Conservation (phyloP, 2,113 vertebrate species). For the Podarcis muralis region DNA sequence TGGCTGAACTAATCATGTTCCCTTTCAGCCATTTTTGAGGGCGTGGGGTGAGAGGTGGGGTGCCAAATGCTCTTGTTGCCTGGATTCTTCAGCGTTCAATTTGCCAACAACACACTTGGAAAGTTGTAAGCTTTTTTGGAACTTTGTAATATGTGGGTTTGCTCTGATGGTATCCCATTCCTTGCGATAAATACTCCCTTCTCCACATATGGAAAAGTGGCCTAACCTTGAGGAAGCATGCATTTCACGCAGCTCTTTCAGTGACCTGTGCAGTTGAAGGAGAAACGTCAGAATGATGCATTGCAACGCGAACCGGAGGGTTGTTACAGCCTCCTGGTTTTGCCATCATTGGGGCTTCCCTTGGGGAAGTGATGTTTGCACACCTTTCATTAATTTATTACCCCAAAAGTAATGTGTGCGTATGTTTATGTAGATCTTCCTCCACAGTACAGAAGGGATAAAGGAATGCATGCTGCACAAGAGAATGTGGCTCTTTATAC, state of each 20-base stretch:
- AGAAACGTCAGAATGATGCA: slow-evolving; percentile 4
- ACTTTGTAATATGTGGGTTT: background rate
- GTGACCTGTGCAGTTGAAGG: slow-evolving; percentile 14
- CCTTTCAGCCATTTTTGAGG: background rate
- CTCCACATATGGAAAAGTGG: slow-evolving; percentile 14
- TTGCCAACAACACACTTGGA: background rate
- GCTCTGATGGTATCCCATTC: background rate
- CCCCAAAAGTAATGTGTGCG: background rate
- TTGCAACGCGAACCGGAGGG: background rate
- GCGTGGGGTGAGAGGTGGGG: background rate
- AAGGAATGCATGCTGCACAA: background rate
- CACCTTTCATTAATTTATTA: background rate
- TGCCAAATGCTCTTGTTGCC: background rate
- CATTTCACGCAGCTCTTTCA: background rate
- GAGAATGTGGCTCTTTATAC: background rate
- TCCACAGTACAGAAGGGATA: background rate
- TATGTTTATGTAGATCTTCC: background rate
- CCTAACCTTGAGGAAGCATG: background rate
- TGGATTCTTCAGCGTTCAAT: background rate
- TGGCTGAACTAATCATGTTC: background rate
- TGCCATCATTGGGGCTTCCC: slow-evolving; percentile 9
- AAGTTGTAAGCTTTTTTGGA: background rate
- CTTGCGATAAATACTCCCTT: background rate
- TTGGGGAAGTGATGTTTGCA: background rate
- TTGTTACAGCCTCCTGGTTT: slow-evolving; percentile 1